Base-by-base conservation (phyloP, 2,888 invertebrate genomes). In the Scaptomyza caliginosa region DNA sequence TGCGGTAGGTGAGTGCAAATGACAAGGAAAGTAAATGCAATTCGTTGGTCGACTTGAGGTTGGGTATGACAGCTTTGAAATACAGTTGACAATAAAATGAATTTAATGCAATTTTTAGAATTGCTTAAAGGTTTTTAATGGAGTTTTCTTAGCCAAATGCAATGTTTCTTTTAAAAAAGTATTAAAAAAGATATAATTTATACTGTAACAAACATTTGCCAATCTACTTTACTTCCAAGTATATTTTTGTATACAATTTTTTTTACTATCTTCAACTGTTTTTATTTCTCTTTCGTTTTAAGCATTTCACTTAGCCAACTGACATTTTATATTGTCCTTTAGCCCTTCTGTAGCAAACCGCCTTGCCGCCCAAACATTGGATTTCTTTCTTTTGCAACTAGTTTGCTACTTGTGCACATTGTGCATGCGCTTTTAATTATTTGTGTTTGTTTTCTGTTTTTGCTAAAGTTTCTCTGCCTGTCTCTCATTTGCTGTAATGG, bases 351-450 rank as follows among this genome's bases (percentile, higher is more conserved):
- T 10, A 10, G 17, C 17, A 19, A 19, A 5, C 19, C n/a, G 3
- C 0, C 21, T n/a, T n/a, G n/a, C 4, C 13, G 21, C 21, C 13
- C 23, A 2, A 13, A 23, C 43, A 16, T 19, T 19, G 23, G 5
- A 21, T 19, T 2, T 26, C 4, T 26, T 6, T 3, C 2, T 7
- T 26, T 28, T 39, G n/a, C n/a, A 19, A 19, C 38, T 38, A 19
- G 24, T 54, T 46, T 48, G 40, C 55, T 34, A 49, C 58, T 50
- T 43, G 36, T 46, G 45, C 56, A 23, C 51, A 51, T 67, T 77
- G 45, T 82, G 54, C 59, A 72, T 77, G 77, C 67, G 67, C 69
- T 76, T 82, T 82, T 80, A 86, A 83, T 83, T 83, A 75, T 69
- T 64, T 76, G 67, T 73, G 45, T 67, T 50, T 58, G 60, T 69